These are phyloP conservation scores for Spisula subtruncata DNA, from an alignment of 2,888 invertebrate species.

Conservation along the genomic window DNA sequence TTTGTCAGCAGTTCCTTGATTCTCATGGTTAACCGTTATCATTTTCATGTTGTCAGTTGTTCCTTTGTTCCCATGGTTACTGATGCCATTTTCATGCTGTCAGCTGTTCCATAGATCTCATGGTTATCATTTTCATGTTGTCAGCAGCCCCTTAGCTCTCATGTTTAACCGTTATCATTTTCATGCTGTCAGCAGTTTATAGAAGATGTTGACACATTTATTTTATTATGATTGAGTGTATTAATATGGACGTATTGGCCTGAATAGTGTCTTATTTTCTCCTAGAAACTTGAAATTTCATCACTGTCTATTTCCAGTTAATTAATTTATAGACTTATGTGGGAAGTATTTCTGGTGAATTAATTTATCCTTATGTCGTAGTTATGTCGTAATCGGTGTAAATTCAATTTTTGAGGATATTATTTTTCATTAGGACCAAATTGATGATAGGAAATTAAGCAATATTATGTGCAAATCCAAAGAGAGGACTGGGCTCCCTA, in stretches of 20 bases:
- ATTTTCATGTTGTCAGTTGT: background rate
- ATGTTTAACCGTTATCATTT: too few relatives aligned
- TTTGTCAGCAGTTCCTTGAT: background rate
- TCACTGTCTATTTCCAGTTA: background rate
- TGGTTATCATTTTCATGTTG: background rate
- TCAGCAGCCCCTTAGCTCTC: background rate
- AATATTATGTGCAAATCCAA: too few relatives aligned
- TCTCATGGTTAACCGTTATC: background rate
- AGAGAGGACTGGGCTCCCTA: too few relatives aligned
- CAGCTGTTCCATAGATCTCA: background rate
- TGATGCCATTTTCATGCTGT: background rate
- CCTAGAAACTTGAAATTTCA: background rate
- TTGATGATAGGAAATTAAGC: background rate
- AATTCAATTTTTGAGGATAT: background rate
- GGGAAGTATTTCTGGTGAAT: background rate
- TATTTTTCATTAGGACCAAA: background rate
- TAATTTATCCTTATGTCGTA: background rate
- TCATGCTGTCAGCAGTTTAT: background rate
- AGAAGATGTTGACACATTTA: background rate
- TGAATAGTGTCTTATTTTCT: background rate
- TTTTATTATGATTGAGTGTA: background rate
- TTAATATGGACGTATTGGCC: background rate
- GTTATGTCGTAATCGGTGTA: background rate
- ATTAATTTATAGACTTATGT: conserved; percentile 14
- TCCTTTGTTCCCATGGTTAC: background rate